Evolutionary conservation across 2,888 invertebrate genomes (phyloP).

Genomic region (Clunio marinus): DNA sequence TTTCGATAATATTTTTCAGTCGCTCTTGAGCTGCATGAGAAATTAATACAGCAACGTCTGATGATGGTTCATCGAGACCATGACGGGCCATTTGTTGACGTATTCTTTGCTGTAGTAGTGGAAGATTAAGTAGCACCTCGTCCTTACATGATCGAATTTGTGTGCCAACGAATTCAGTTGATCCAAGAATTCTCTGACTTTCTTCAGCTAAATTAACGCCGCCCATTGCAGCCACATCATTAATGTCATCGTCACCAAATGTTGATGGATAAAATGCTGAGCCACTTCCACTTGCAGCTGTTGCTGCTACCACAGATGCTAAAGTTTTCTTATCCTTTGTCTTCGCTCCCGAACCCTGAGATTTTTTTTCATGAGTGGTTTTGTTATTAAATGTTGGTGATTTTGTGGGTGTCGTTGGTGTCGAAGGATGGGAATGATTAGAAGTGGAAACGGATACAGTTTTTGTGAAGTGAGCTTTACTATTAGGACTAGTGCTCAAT

Average conservation of each 20-base stretch:
- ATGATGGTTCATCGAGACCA: constrained; percentile 75
- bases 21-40: constrained; percentile 94
- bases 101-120: constrained; percentile 71
- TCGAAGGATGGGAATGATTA: constrained; percentile 25
- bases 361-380: constrained; percentile 42
- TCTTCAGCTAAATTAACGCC: constrained; percentile 97
- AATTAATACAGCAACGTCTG: constrained; percentile 84
- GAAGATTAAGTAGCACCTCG: constrained; percentile 77
- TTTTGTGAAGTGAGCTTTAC: constrained; percentile 23
- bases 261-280: constrained; percentile 52
- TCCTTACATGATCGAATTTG: constrained; percentile 90
- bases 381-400: constrained; percentile 49
- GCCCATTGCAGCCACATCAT: constrained; percentile 98
- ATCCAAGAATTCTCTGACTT: constrained; percentile 86
- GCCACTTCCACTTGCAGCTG: constrained; percentile 46
- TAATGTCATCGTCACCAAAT: constrained; percentile 90
- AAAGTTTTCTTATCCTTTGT: constrained; percentile 70
- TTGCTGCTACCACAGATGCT: constrained; percentile 53
- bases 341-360: constrained; percentile 58
- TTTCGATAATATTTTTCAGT: constrained; percentile 84
- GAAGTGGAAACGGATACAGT: neutral
- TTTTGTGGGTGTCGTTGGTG: constrained; percentile 47
- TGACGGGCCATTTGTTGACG: constrained; percentile 68
- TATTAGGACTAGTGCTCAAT: constrained; percentile 33
- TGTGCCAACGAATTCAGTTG: constrained; percentile 83